These are phyloP conservation scores for Neodon shergylaensis DNA, from an alignment of 2,113 vertebrate species.

Conservation along the genomic window DNA sequence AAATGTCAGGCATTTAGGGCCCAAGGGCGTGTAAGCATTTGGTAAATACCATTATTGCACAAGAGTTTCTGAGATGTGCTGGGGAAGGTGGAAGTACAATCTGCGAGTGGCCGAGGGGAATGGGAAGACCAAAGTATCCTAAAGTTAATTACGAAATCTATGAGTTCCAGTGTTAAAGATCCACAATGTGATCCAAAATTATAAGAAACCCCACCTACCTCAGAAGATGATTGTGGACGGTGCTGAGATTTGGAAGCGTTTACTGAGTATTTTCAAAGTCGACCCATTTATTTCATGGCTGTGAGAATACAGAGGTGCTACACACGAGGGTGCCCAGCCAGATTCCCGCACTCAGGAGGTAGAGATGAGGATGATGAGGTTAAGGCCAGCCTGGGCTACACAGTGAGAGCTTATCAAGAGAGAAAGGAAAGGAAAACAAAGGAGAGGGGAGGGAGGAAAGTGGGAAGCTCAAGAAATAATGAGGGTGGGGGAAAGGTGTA, in stretches of 20 bases:
- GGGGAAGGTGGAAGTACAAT: not conserved
- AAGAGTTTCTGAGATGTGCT: constrained; percentile 40
- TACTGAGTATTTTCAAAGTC: constrained; percentile 49
- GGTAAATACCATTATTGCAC: not conserved
- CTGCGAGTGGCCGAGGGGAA: not conserved
- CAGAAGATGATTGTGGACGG: constrained; percentile 5
- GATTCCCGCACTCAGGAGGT: not conserved
- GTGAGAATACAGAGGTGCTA: not conserved
- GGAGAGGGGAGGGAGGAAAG: not conserved
- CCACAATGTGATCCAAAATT: not conserved
- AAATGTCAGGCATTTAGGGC: constrained; percentile 33
- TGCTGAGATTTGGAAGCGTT: constrained; percentile 30
- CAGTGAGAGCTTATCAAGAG: not conserved
- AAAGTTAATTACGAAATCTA: not conserved
- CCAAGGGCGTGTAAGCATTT: not conserved
- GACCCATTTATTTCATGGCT: not conserved
- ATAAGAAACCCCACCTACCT: not conserved
- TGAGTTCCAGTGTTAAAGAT: not conserved
- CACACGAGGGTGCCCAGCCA: rapidly evolving
- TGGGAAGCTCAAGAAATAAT: not conserved
- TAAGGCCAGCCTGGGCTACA: not conserved
- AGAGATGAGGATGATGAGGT: not conserved
- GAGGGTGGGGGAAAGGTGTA: not conserved
- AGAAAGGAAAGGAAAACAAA: not conserved
- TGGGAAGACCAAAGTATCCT: constrained; percentile 13